Evolutionary conservation across 2,797 vertebrate genomes (phyloP), one percentile per base, ranked within the genome.

Genomic region (Labeo calbasu): DNA sequence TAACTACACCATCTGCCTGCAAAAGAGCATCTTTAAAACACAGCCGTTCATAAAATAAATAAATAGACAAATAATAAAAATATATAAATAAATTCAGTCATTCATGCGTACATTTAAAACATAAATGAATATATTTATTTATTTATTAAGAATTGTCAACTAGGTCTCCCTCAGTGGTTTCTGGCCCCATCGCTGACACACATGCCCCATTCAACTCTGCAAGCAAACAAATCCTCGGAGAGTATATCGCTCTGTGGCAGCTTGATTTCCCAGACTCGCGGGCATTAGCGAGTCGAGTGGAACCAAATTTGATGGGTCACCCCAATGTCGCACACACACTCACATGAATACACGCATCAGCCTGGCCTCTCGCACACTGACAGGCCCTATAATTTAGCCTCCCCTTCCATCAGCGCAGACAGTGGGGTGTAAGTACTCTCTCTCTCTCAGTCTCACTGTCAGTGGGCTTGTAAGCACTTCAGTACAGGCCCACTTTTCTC

Each of bases 231-330:
- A 80, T 79, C 72, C 77, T 86, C 77, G 59, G 53, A 73, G 53
- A 65, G 77, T 51, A 51, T 65, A 77, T 72, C 57, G 28, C 50
- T 61, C 53, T 25, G 55, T 85, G 77, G 70, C 81, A 81, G 84
- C 28, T 59, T 78, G 86, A 85, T 86, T 87, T 80, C 32, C 86
- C 75, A 84, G 81, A 80, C 76, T 85, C 78, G 23, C 69, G 82
- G 84, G 70, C 81, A 88, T 87, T 88, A 84, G 76, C 0, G 80
- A 81, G 65, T 65, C 21, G 59, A 82, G 84, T 65, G 71, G 84
- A 87, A 79, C 84, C 14, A 70, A 81, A 86, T 86, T 85, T 87
- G 77, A 87, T 84, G 84, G 86, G 86, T 87, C 84, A 86, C 32
- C 83, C 75, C 46, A 84, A 61, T 65, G 55, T 55, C 69, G 79